These are phyloP conservation scores for Chionis minor DNA, from an alignment of 2,113 vertebrate species.

Conservation along the genomic window DNA sequence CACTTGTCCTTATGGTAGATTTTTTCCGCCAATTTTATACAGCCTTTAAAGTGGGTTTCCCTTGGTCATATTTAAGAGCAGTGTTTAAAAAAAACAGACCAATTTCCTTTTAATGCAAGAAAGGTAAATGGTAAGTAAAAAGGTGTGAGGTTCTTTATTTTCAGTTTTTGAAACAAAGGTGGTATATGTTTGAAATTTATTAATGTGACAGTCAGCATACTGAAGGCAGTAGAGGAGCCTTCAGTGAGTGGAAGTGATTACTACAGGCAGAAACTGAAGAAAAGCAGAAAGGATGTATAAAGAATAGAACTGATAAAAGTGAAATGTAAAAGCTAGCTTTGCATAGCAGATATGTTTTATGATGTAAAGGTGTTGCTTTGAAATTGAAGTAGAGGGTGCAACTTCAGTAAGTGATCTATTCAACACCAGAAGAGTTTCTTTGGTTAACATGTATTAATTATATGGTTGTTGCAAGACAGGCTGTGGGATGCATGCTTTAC, in stretches of 20 bases:
- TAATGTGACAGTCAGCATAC: not conserved
- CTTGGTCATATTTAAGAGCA: not conserved
- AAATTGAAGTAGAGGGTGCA: not conserved
- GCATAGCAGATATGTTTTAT: not conserved
- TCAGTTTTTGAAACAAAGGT: not conserved
- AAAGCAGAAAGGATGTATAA: not conserved
- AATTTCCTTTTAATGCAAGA: not conserved
- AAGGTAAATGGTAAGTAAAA: not conserved
- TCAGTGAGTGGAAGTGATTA: not conserved
- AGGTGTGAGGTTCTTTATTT: not conserved
- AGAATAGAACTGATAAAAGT: not conserved
- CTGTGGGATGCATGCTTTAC: not conserved
- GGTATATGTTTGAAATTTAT: not conserved
- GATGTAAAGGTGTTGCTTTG: not conserved
- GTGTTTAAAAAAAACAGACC: not conserved
- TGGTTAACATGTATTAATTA: not conserved
- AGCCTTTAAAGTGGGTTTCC: not conserved
- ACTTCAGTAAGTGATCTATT: not conserved
- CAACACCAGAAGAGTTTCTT: not conserved
- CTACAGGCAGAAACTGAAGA: not conserved
- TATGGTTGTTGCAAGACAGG: not conserved
- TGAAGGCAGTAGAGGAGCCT: not conserved
- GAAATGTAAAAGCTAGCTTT: not conserved
- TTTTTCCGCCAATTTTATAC: not conserved
- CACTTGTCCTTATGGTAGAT: accelerated